Evolutionary conservation across 2,797 vertebrate genomes (phyloP).

Genomic region (Gambusia yucatana): DNA sequence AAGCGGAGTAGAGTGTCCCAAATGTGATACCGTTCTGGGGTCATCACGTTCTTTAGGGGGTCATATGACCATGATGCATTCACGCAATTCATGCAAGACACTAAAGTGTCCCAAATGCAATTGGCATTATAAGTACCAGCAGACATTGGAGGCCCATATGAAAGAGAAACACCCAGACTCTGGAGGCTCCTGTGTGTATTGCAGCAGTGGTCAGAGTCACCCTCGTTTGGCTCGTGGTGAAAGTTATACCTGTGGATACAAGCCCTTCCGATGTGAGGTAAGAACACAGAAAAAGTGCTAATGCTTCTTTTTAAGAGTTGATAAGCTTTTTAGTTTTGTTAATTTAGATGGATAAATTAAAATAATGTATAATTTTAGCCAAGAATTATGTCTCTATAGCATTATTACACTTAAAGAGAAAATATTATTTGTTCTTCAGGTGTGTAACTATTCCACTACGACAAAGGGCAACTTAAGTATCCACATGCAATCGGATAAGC

Average conservation of each 20-base stretch:
- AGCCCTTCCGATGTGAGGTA: conserved; percentile 98
- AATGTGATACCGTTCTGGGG: conserved; percentile 97
- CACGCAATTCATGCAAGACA: conserved; percentile 98
- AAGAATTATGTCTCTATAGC: conserved; percentile 6
- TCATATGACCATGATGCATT: conserved; percentile 99
- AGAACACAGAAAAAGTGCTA: conserved; percentile 30
- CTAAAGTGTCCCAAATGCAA: conserved; percentile 99
- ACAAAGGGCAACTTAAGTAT: conserved; percentile 99
- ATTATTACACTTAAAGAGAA: conserved; percentile 33
- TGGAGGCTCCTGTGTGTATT: conserved; percentile 93
- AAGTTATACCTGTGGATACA: conserved; percentile 99
- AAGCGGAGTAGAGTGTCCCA: conserved; percentile 97
- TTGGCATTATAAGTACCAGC: conserved; percentile 99
- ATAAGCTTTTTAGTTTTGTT: neutral
- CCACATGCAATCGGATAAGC: conserved; percentile 99
- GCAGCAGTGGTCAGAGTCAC: conserved; percentile 96
- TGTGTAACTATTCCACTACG: conserved; percentile 99
- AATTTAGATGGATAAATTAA: neutral
- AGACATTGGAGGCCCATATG: conserved; percentile 99
- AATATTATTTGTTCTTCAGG: conserved; percentile 58
- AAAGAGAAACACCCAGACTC: conserved; percentile 99
- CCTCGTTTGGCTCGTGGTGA: conserved; percentile 96
- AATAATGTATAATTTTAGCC: neutral
- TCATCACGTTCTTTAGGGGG: conserved; percentile 96
- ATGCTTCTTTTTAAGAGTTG: neutral